phyloP scores from a whole-genome alignment of 2,888 invertebrate genomes.

The Lamellibrachia columna region DNA sequence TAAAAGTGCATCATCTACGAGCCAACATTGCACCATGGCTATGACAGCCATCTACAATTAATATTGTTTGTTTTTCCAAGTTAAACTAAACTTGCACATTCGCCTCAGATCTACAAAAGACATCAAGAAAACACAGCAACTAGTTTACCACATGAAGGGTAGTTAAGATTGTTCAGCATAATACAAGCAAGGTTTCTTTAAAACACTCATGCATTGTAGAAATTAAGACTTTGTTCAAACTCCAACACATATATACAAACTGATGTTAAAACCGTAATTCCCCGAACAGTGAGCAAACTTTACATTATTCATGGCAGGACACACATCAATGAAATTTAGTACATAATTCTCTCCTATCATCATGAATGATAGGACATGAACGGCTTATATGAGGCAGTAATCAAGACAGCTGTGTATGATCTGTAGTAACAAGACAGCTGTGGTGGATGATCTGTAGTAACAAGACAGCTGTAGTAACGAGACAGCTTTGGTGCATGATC shows the following conservation, averaged over 20 bases:
- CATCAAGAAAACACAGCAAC: neutral
- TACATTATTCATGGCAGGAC: constrained; percentile 10
- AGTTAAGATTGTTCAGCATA: neutral
- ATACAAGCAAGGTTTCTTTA: neutral
- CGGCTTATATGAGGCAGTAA: neutral
- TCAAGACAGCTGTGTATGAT: neutral
- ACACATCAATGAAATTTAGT: neutral
- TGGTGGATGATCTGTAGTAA: neutral
- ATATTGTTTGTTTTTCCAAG: neutral
- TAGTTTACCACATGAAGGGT: neutral
- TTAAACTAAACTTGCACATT: neutral
- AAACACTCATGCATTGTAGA: neutral
- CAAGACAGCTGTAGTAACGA: neutral
- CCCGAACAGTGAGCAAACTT: neutral
- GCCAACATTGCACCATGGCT: neutral
- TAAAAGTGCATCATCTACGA: neutral
- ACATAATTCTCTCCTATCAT: neutral
- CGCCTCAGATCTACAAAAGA: neutral
- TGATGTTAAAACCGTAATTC: neutral
- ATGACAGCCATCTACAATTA: neutral
- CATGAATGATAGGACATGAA: constrained; percentile 9
- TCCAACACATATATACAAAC: constrained; percentile 10
- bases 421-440: neutral
- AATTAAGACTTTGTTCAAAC: neutral
- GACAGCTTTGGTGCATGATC: neutral